A percentile compares a stretch with the other conserved stretches of the same genome.
Evolutionary conservation across 2,888 invertebrate genomes (phyloP).

Genomic region (Mythimna ferrago): DNA sequence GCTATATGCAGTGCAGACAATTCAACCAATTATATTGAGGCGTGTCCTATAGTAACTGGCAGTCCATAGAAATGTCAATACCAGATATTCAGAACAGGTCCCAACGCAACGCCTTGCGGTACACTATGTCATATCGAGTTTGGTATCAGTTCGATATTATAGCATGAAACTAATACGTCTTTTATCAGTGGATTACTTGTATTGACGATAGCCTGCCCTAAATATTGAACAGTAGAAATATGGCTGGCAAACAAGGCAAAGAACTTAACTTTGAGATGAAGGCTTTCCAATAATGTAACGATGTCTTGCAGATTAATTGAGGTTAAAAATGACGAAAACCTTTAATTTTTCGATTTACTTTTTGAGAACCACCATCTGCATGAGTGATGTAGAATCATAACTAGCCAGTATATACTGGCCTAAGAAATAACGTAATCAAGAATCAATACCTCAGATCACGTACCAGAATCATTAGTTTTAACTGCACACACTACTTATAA

Average conservation of each 20-base stretch:
- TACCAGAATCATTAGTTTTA: slow-evolving; percentile 47
- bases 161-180: neutral
- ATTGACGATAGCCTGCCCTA: neutral
- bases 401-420: slow-evolving; percentile 2
- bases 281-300: too few species aligned
- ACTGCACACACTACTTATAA: slow-evolving; percentile 44
- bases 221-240: neutral
- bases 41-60: neutral
- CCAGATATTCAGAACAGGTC: slow-evolving; percentile 6
- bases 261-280: neutral
- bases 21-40: slow-evolving; percentile 5
- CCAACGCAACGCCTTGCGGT: slow-evolving; percentile 1
- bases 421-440: slow-evolving; percentile 21
- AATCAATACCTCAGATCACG: slow-evolving; percentile 39
- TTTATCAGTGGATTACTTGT: neutral
- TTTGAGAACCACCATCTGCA: neutral
- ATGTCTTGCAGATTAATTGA: too few species aligned
- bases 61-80: slow-evolving; percentile 23
- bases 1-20: neutral
- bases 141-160: neutral
- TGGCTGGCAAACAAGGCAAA: neutral
- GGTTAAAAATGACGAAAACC: too few species aligned
- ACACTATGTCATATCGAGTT: slow-evolving; percentile 5
- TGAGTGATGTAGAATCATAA: neutral
- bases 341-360: neutral